phyloP scores from a whole-genome alignment of 2,113 vertebrate genomes.

The Himantopus leucocephalus region DNA sequence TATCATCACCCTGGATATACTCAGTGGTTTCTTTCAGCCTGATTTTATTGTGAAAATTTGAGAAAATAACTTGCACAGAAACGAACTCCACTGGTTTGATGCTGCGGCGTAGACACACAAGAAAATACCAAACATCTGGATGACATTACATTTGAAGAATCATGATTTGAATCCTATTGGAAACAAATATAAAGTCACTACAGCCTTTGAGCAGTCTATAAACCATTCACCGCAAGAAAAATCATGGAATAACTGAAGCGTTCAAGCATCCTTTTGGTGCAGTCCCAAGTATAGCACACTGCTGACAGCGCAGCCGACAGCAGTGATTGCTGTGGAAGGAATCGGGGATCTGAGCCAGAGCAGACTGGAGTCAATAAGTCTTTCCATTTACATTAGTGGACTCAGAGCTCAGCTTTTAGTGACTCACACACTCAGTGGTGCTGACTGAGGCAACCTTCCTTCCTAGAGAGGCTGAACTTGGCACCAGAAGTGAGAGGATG shows the following conservation, averaged over 20 bases:
- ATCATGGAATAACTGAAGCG: not conserved
- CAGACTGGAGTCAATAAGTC: not conserved
- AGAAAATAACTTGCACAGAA: not conserved
- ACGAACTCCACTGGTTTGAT: not conserved
- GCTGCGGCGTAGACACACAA: not conserved
- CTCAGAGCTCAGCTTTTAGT: not conserved
- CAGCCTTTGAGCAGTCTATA: not conserved
- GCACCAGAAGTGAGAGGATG: not conserved
- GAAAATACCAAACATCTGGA: not conserved
- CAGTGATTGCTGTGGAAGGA: slow-evolving; percentile 3
- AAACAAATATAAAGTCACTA: slow-evolving; percentile 3
- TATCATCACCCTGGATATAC: not conserved
- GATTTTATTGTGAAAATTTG: not conserved
- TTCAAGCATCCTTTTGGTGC: not conserved
- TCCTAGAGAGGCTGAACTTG: not conserved
- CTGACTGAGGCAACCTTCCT: not conserved
- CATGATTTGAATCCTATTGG: not conserved
- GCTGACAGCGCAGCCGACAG: slow-evolving; percentile 7
- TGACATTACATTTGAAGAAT: not conserved
- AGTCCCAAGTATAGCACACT: not conserved
- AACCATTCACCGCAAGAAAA: not conserved
- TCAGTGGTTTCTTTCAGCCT: not conserved
- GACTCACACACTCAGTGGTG: not conserved
- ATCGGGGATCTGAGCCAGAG: not conserved
- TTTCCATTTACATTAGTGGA: slow-evolving; percentile 5